Conservation (phyloP, 2,888 invertebrate genomes). For the Lycocerus yunnanus region DNA sequence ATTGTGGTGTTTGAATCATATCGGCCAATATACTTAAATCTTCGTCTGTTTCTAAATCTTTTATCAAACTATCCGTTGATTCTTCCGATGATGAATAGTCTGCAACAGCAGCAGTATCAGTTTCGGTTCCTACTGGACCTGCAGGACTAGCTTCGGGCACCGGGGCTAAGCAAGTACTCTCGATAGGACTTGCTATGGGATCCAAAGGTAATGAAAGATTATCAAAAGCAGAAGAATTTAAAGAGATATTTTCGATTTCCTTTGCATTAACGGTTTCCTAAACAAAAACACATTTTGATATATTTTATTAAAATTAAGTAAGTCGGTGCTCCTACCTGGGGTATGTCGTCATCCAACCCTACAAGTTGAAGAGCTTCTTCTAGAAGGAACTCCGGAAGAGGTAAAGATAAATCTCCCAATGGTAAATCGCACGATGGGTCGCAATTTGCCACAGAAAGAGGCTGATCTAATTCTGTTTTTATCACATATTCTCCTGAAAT, state of each 20-base stretch:
- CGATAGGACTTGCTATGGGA: conserved; percentile 29
- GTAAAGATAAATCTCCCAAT: conserved; percentile 60
- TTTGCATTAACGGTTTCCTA: conserved; percentile 46
- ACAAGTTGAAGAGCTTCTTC: conserved; percentile 76
- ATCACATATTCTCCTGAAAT: conserved; percentile 67
- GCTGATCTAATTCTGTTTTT: conserved; percentile 50
- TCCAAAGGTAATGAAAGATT: background rate
- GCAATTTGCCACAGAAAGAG: conserved; percentile 47
- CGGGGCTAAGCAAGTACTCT: conserved; percentile 40
- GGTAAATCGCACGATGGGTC: conserved; percentile 61
- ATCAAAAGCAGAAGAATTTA: conserved; percentile 28
- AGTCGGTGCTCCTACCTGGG: conserved; percentile 51
- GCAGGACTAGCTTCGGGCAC: conserved; percentile 35
- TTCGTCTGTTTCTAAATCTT: conserved; percentile 50
- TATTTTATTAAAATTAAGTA: background rate
- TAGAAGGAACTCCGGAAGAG: conserved; percentile 66
- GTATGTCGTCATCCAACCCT: conserved; percentile 67
- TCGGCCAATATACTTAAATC: conserved; percentile 59
- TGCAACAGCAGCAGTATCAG: conserved; percentile 23
- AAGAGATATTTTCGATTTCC: conserved; percentile 46
- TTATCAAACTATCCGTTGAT: conserved; percentile 25
- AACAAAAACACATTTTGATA: background rate
- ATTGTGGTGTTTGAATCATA: conserved; percentile 69
- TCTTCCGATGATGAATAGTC: conserved; percentile 25
- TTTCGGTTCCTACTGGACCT: conserved; percentile 40